phyloP scores from a whole-genome alignment of 2,888 invertebrate genomes.

The Pasiphila rectangulata region DNA sequence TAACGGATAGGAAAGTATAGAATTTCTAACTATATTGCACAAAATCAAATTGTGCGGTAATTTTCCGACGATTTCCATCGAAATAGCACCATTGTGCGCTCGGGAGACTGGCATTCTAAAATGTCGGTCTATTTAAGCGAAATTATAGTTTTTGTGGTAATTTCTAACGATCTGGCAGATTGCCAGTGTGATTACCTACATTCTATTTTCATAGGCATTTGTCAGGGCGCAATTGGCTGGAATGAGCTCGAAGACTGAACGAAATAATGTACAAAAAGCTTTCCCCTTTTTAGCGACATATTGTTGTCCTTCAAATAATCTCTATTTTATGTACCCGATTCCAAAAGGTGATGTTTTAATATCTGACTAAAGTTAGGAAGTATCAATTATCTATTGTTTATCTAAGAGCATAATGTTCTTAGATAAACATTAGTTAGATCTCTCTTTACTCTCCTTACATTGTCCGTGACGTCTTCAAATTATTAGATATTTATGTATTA shows the following conservation, averaged over 20 bases:
- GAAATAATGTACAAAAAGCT: slow-evolving; percentile 3
- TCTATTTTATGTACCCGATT: no score
- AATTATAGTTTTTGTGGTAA: slow-evolving; percentile 15
- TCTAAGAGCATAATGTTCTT: no score
- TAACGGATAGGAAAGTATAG: neutral
- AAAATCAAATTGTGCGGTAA: slow-evolving; percentile 2
- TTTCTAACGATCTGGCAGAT: slow-evolving; percentile 19
- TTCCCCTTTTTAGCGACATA: neutral
- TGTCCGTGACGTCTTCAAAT: no score
- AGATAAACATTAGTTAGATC: no score
- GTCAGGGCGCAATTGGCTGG: slow-evolving; percentile 11
- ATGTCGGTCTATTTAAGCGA: slow-evolving; percentile 10
- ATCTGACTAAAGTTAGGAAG: no score
- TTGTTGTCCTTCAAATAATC: neutral
- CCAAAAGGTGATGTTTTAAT: no score
- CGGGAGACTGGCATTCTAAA: slow-evolving; percentile 8
- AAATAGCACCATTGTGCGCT: slow-evolving; percentile 14
- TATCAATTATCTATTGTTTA: no score
- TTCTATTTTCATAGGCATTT: slow-evolving; percentile 16
- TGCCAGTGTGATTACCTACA: slow-evolving; percentile 20
- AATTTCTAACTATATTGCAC: slow-evolving; percentile 1
- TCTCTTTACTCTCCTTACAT: no score
- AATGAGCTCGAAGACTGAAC: neutral
- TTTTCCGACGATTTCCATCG: slow-evolving; percentile 11
- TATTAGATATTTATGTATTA: no score